phyloP scores from a whole-genome alignment of 2,888 invertebrate genomes.

The Lissocephala sabroskyi region DNA sequence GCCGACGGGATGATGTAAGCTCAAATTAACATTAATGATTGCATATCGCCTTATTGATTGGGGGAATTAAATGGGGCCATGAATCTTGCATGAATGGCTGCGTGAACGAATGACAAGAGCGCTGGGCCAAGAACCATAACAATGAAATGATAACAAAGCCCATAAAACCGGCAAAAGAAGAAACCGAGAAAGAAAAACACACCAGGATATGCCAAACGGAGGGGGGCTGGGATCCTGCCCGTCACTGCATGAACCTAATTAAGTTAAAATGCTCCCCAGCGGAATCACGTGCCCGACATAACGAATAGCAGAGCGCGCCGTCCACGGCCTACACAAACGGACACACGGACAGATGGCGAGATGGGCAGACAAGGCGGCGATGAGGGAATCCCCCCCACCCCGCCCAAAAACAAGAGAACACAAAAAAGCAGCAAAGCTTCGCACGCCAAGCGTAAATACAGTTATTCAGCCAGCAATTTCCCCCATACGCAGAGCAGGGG shows the following conservation, averaged over 20 bases:
- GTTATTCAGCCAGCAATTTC: slow-evolving; percentile 14
- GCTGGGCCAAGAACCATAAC: slow-evolving; percentile 14
- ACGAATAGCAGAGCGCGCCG: slow-evolving; percentile 19
- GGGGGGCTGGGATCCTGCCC: too few species aligned
- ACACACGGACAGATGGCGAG: background rate
- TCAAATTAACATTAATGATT: slow-evolving; percentile 45
- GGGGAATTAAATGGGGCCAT: slow-evolving; percentile 28
- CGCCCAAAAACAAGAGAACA: too few species aligned
- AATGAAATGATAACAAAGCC: background rate
- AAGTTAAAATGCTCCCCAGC: slow-evolving; percentile 59
- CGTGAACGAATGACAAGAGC: slow-evolving; percentile 8
- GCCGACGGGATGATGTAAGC: slow-evolving; percentile 14
- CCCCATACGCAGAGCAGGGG: too few species aligned
- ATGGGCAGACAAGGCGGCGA: background rate
- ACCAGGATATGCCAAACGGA: too few species aligned
- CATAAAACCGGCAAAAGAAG: too few species aligned
- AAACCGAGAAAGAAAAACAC: too few species aligned
- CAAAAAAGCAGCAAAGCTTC: slow-evolving; percentile 23
- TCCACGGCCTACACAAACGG: background rate
- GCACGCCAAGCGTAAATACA: slow-evolving; percentile 26
- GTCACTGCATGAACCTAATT: slow-evolving; percentile 46
- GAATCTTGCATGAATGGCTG: slow-evolving; percentile 22
- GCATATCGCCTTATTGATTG: slow-evolving; percentile 45
- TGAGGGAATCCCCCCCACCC: background rate
- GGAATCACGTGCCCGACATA: slow-evolving; percentile 56